These are phyloP conservation scores for Polietes domitor DNA, from an alignment of 2,888 invertebrate genomes.

Conservation along the genomic window DNA sequence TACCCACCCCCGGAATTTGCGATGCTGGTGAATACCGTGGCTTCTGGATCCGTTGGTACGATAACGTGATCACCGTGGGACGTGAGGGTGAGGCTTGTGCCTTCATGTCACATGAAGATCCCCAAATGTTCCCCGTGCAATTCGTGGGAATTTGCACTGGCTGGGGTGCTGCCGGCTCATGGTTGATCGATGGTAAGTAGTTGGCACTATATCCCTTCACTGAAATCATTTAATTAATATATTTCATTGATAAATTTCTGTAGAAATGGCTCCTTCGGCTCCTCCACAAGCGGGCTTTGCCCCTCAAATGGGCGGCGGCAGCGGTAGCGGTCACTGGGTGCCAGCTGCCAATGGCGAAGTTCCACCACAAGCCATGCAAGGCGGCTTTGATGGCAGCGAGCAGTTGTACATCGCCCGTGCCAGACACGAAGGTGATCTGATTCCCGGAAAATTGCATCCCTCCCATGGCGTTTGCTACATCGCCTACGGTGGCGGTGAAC, in stretches of 20 bases:
- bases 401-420: constrained; percentile 86
- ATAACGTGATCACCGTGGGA: constrained; percentile 86
- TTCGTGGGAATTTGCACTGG: constrained; percentile 92
- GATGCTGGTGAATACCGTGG: constrained; percentile 88
- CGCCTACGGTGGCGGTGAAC: constrained; percentile 89
- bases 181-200: constrained; percentile 89
- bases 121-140: constrained; percentile 86
- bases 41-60: constrained; percentile 92
- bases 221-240: background rate
- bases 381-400: constrained; percentile 84
- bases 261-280: constrained; percentile 45
- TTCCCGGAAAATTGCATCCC: constrained; percentile 88
- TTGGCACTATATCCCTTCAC: background rate
- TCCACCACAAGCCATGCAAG: constrained; percentile 87
- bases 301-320: constrained; percentile 70
- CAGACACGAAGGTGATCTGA: constrained; percentile 86
- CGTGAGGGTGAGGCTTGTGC: constrained; percentile 87
- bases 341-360: constrained; percentile 84
- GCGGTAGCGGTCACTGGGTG: constrained; percentile 83
- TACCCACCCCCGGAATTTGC: constrained; percentile 87
- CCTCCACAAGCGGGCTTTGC: constrained; percentile 69
- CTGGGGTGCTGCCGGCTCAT: constrained; percentile 91
- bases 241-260: background rate
- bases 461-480: constrained; percentile 87
- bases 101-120: constrained; percentile 88